These are phyloP conservation scores for Danio kyathit DNA, from an alignment of 2,797 vertebrate genomes.

Conservation along the genomic window DNA sequence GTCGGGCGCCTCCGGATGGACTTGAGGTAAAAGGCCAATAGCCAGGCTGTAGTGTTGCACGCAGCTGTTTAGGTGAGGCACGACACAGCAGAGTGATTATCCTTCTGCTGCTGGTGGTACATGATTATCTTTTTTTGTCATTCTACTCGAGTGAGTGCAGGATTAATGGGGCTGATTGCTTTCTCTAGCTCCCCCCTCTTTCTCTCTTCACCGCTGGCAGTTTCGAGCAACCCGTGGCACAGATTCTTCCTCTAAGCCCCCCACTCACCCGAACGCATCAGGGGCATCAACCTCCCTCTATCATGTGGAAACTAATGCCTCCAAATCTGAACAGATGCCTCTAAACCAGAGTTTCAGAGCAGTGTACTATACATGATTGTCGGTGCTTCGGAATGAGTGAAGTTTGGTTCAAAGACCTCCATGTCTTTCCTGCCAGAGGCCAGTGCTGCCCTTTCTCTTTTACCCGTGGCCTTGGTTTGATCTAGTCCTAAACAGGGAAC, in stretches of 20 bases:
- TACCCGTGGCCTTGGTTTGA: slow-evolving; percentile 19
- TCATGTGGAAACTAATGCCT: slow-evolving; percentile 24
- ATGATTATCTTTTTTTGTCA: slow-evolving; percentile 43
- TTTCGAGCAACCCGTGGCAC: slow-evolving; percentile 35
- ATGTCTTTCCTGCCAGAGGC: background rate
- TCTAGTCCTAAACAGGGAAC: slow-evolving; percentile 5
- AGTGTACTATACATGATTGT: background rate
- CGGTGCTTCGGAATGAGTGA: slow-evolving; percentile 11
- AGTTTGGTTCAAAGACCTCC: slow-evolving; percentile 3
- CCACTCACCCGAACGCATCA: background rate
- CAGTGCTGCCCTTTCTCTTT: background rate
- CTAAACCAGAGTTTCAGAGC: slow-evolving; percentile 13
- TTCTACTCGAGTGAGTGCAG: slow-evolving; percentile 26
- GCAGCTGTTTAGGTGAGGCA: slow-evolving; percentile 40
- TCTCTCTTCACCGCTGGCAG: slow-evolving; percentile 14
- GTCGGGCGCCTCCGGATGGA: background rate
- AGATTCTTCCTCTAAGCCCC: slow-evolving; percentile 28
- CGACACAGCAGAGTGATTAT: slow-evolving; percentile 38
- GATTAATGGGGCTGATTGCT: slow-evolving; percentile 53
- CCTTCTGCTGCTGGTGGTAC: slow-evolving; percentile 16
- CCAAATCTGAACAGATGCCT: slow-evolving; percentile 22
- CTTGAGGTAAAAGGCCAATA: slow-evolving; percentile 1
- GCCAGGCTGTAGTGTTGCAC: background rate
- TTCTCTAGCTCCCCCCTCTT: slow-evolving; percentile 23
- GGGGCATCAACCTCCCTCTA: slow-evolving; percentile 18